These are phyloP conservation scores for Gymnopithys bicolor DNA, from an alignment of 2,797 vertebrate genomes.

Conservation along the genomic window DNA sequence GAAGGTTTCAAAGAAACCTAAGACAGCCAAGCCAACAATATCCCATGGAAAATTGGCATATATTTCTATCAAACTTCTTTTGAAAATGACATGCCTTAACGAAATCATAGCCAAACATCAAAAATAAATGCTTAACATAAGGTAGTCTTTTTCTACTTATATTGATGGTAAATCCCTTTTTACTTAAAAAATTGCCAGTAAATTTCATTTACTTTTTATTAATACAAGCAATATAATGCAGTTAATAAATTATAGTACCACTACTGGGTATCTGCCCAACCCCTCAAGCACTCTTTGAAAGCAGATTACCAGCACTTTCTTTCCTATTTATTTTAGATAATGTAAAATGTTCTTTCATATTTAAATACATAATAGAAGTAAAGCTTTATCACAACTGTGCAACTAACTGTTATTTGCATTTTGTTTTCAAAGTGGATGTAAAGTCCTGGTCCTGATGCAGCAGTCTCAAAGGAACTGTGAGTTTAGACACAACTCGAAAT, in stretches of 20 bases:
- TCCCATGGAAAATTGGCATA: conserved; percentile 8
- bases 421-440: background rate
- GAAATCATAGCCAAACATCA: background rate
- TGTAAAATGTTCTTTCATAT: conserved; percentile 15
- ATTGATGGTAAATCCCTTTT: background rate
- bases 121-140: background rate
- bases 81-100: background rate
- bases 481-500: background rate
- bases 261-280: background rate
- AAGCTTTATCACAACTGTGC: background rate
- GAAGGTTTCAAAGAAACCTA: conserved; percentile 23
- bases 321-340: conserved; percentile 45
- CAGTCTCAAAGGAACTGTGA: background rate
- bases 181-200: background rate
- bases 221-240: conserved; percentile 24
- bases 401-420: conserved; percentile 28
- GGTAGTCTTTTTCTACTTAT: conserved; percentile 13
- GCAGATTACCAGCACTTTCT: background rate
- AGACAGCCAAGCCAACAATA: background rate
- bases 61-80: conserved; percentile 15
- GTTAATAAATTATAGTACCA: conserved; percentile 9
- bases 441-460: background rate
- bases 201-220: conserved; percentile 9
- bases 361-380: conserved; percentile 11
- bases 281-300: background rate